These are phyloP conservation scores for Cirrhinus molitorella DNA, from an alignment of 2,797 vertebrate genomes.

Conservation along the genomic window DNA sequence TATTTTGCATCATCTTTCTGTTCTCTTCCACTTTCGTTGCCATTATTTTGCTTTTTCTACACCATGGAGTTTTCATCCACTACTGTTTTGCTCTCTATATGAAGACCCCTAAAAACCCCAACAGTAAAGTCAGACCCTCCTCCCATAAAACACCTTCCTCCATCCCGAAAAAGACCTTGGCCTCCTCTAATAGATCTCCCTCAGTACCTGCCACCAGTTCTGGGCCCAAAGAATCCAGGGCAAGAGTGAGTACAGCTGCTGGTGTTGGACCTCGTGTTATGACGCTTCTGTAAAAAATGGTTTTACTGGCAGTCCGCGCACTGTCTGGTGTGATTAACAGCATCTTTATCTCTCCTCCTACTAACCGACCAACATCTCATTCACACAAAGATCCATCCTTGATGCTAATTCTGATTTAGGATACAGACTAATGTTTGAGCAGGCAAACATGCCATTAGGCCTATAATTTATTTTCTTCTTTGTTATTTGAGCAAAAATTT, in stretches of 20 bases:
- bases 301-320: constrained; percentile 15
- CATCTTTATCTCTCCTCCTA: background rate
- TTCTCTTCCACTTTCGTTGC: background rate
- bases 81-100: constrained; percentile 30
- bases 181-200: constrained; percentile 76
- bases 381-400: background rate
- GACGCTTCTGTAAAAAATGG: constrained; percentile 4
- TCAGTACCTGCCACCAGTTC: constrained; percentile 76
- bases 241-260: constrained; percentile 82
- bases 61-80: constrained; percentile 37
- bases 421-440: background rate
- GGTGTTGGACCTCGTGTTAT: background rate
- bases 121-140: constrained; percentile 82
- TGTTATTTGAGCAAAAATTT: too few relatives aligned
- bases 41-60: background rate
- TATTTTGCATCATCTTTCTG: background rate
- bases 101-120: constrained; percentile 76
- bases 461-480: background rate
- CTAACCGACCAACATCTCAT: background rate
- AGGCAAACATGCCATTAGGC: background rate
- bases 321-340: background rate
- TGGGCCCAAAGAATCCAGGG: constrained; percentile 69
- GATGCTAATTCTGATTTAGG: background rate
- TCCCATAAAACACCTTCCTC: constrained; percentile 78
- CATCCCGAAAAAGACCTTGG: constrained; percentile 77